Evolutionary conservation across 2,113 vertebrate genomes (phyloP).

Genomic region (Sinocyclocheilus anshuiensis): DNA sequence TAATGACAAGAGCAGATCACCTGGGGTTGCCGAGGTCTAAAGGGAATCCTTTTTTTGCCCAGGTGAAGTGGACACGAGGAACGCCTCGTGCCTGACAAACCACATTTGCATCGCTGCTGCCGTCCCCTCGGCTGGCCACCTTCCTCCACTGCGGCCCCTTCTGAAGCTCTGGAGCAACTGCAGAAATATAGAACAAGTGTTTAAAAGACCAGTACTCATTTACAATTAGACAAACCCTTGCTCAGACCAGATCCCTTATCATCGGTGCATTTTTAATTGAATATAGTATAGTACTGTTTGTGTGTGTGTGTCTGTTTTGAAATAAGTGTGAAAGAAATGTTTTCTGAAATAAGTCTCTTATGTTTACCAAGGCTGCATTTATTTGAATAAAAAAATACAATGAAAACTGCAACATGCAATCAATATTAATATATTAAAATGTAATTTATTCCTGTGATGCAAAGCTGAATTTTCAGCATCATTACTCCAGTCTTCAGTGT

Average conservation of each 20-base stretch:
- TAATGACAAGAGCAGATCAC: slow-evolving; percentile 49
- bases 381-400: neutral
- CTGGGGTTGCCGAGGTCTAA: slow-evolving; percentile 79
- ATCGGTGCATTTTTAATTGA: too few species aligned
- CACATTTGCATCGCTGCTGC: slow-evolving; percentile 66
- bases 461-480: neutral
- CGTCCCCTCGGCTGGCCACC: slow-evolving; percentile 73
- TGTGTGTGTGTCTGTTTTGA: too few species aligned
- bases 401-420: neutral
- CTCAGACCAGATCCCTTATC: too few species aligned
- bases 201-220: neutral
- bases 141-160: slow-evolving; percentile 78
- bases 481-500: neutral
- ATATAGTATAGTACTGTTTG: neutral
- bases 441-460: neutral
- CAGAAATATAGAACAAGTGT: slow-evolving; percentile 8
- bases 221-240: neutral
- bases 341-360: too few species aligned
- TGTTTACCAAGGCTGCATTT: too few species aligned
- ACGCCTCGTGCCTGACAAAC: slow-evolving; percentile 74
- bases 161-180: slow-evolving; percentile 76
- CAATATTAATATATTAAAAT: neutral
- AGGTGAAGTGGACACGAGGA: slow-evolving; percentile 73
- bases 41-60: slow-evolving; percentile 76
- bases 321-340: too few species aligned